phyloP scores from a whole-genome alignment of 2,888 invertebrate species.

The Adelphocoris suturalis region DNA sequence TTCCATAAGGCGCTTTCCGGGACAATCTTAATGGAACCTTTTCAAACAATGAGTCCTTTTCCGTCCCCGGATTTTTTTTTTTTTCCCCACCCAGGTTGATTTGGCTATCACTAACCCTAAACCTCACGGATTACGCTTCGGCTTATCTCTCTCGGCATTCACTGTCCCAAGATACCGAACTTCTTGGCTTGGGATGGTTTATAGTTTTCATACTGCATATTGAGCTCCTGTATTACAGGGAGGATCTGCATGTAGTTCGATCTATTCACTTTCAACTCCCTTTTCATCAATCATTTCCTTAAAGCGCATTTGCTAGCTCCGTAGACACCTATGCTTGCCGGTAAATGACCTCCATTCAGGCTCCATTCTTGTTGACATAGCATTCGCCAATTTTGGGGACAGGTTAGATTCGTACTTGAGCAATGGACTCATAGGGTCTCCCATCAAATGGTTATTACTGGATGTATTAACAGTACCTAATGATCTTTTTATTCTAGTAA shows the following conservation, averaged over 20 bases:
- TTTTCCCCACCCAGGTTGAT: conserved; percentile 6
- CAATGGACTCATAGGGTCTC: neutral
- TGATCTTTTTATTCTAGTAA: conserved; percentile 48
- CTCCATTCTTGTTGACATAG: neutral
- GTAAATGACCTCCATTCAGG: too few relatives aligned
- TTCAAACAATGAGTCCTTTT: neutral
- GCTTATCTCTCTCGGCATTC: neutral
- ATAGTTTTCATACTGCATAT: too few relatives aligned
- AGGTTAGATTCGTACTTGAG: neutral
- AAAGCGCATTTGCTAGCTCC: neutral
- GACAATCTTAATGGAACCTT: neutral
- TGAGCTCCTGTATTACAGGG: too few relatives aligned
- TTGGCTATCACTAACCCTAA: conserved; percentile 2
- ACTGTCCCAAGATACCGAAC: neutral
- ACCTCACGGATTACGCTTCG: conserved; percentile 38
- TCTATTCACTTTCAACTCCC: neutral
- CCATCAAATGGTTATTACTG: conserved; percentile 12
- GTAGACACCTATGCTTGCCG: neutral
- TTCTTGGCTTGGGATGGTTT: neutral
- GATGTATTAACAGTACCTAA: conserved; percentile 44
- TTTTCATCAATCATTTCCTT: neutral
- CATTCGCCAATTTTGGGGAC: neutral
- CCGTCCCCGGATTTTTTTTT: too few relatives aligned
- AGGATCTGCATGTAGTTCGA: neutral
- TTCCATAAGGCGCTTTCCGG: too few relatives aligned